These are phyloP conservation scores for Turnix velox DNA, from an alignment of 2,113 vertebrate species.

Conservation along the genomic window DNA sequence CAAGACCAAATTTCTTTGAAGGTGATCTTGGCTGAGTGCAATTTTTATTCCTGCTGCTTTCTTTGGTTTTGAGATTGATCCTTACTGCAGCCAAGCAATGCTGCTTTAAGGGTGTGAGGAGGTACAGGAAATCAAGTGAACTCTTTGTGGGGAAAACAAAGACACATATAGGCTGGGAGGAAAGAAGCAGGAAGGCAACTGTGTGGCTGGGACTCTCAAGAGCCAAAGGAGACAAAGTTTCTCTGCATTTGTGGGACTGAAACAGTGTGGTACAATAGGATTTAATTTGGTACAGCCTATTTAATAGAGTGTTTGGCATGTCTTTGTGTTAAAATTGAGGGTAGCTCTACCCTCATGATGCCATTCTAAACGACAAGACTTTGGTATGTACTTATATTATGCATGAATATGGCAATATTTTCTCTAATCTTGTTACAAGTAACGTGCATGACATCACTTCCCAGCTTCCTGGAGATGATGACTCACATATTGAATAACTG, in stretches of 20 bases:
- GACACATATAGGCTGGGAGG: slow-evolving; percentile 7
- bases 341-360: background rate
- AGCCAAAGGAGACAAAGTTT: background rate
- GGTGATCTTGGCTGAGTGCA: background rate
- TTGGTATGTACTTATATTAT: background rate
- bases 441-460: background rate
- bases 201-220: background rate
- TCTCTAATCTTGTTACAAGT: background rate
- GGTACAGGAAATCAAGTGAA: slow-evolving; percentile 55
- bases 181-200: slow-evolving; percentile 52
- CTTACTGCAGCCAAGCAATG: background rate
- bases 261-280: background rate
- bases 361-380: background rate
- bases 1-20: background rate
- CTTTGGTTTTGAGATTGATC: background rate
- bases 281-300: background rate
- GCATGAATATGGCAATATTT: background rate
- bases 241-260: background rate
- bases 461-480: background rate
- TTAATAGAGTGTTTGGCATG: background rate
- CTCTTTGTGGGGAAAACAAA: slow-evolving; percentile 64
- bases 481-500: background rate
- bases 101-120: slow-evolving; percentile 46
- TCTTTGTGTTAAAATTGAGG: background rate
- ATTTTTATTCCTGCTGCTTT: background rate